Evolutionary conservation across 2,797 vertebrate species (phyloP), one percentile per base, ranked within the genome.

Genomic region (Acipenser oxyrinchus): DNA sequence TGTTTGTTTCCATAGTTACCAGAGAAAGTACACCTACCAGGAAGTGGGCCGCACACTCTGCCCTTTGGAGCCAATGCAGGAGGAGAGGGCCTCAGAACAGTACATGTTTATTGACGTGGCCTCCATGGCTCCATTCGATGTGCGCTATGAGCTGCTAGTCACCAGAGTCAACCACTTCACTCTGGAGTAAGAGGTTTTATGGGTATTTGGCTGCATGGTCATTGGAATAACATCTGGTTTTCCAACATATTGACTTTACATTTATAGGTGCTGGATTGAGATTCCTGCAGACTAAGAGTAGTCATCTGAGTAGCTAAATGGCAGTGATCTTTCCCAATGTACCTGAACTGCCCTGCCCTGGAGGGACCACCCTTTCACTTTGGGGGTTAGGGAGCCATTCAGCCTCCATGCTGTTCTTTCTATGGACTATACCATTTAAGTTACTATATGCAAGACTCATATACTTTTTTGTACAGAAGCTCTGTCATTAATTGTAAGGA

Each of bases 31-130:
- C 76, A 89, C 79, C 67, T 91, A 90, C 76, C 87, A 89, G 70
- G 88, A 89, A 81, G 89, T 91, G 68, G 84, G 88, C 74, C 88
- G 89, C 5, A 91, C 88, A 6, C 81, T 91, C 2, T 91, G 89
- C 76, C 88, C 88, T 2, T 82, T 82, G 3, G 83, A 89, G 70
- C 79, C 84, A 52, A 74, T 79, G 60, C 72, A 81, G 18, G 80
- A 84, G 71, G 76, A 72, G 1, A 77, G 74, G 73, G 73, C 80
- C 7, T 76, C 83, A 67, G 64, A 89, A 61, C 85, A 89, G 69
- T 64, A 81, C n/a, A 80, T 91, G 69, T 90, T 88, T 71, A 83
- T 91, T 57, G 89, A 90, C 0, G 70, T 91, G 0, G 82, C 89
- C 60, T 90, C 89, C 65, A 89, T 91, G 88, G 86, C 88, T 15